These are phyloP conservation scores for Rhyacophila brunnea DNA, from an alignment of 1,140 invertebrate species.

Conservation along the genomic window DNA sequence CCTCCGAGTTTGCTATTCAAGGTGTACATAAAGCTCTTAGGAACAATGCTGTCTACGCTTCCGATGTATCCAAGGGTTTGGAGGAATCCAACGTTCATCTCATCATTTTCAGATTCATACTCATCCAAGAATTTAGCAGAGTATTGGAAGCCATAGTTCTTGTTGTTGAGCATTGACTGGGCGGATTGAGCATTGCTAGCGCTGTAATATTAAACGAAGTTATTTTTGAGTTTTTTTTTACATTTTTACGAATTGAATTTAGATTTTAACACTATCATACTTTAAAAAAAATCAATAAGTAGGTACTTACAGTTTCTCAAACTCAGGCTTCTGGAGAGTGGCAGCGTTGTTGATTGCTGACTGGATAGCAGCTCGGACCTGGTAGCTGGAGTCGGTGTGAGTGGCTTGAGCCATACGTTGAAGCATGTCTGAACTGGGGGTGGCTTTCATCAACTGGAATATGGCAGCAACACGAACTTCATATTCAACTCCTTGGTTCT, in stretches of 20 bases:
- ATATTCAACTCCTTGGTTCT: slow-evolving; percentile 62
- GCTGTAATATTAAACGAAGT: no score
- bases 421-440: slow-evolving; percentile 61
- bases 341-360: slow-evolving; percentile 56
- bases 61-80: slow-evolving; percentile 50
- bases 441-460: slow-evolving; percentile 54
- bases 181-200: slow-evolving; percentile 57
- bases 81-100: slow-evolving; percentile 45
- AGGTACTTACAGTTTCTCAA: slow-evolving; percentile 52
- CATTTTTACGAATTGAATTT: no score
- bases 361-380: no score
- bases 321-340: slow-evolving; percentile 42
- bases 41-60: slow-evolving; percentile 55
- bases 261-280: no score
- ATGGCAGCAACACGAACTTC: slow-evolving; percentile 66
- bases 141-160: slow-evolving; percentile 52
- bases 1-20: slow-evolving; percentile 47
- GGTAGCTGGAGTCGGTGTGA: slow-evolving; percentile 57
- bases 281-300: no score
- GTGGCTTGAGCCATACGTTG: slow-evolving; percentile 68
- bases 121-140: slow-evolving; percentile 48
- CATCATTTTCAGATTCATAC: slow-evolving; percentile 43
- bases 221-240: no score
- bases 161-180: slow-evolving; percentile 53
- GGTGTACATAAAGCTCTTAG: slow-evolving; percentile 47